Evolutionary conservation across 2,797 vertebrate species (phyloP).

Genomic region (Pangasius larnaudii): DNA sequence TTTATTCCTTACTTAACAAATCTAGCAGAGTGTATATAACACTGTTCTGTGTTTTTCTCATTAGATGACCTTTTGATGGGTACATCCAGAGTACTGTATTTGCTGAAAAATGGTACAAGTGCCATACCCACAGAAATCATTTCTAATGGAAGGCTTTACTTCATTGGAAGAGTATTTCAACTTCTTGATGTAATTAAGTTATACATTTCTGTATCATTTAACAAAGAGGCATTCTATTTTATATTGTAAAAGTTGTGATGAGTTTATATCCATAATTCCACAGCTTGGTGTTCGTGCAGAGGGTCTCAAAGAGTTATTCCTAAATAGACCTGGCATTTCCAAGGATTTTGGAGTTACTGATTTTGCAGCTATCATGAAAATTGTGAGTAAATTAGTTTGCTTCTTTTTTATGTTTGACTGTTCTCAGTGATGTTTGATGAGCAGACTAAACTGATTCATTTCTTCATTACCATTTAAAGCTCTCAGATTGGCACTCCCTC

Average conservation of each 20-base stretch:
- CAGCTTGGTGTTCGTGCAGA: constrained; percentile 80
- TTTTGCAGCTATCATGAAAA: constrained; percentile 73
- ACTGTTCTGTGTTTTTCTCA: constrained; percentile 36
- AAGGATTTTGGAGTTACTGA: constrained; percentile 71
- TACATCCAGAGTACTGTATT: constrained; percentile 70
- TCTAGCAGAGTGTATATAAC: neutral
- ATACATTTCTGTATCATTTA: neutral
- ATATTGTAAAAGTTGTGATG: neutral
- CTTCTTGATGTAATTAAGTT: constrained; percentile 78
- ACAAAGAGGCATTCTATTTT: neutral
- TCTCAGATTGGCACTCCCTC: constrained; percentile 77
- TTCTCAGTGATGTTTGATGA: neutral
- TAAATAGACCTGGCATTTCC: constrained; percentile 62
- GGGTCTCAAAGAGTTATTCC: constrained; percentile 77
- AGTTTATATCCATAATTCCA: constrained; percentile 11
- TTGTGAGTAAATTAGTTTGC: constrained; percentile 69
- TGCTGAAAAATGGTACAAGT: constrained; percentile 75
- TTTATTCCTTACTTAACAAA: neutral
- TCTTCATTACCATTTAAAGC: constrained; percentile 65
- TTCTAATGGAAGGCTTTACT: constrained; percentile 70
- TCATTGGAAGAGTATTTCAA: constrained; percentile 77
- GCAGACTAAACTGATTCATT: neutral
- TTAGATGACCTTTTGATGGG: constrained; percentile 76
- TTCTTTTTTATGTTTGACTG: neutral
- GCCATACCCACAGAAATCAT: constrained; percentile 78